Conservation (phyloP, 2,113 vertebrate species). For the Stigmatopora argus region DNA sequence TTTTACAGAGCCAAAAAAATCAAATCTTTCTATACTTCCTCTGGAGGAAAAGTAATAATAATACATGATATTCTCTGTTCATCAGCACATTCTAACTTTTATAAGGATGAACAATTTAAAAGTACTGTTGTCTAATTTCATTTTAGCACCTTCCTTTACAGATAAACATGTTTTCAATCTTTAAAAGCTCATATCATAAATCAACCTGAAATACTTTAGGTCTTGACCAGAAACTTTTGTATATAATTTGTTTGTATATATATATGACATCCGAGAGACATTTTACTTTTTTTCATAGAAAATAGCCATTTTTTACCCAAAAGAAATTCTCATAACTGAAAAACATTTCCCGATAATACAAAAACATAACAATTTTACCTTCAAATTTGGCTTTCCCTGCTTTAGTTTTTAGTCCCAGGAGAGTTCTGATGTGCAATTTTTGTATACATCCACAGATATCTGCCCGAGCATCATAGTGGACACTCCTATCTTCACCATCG, state of each 20-base stretch:
- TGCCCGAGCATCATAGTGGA: conserved; percentile 55
- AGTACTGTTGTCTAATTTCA: neutral
- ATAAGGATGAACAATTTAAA: neutral
- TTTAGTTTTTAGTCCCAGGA: conserved; percentile 2
- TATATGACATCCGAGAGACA: neutral
- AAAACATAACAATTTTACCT: neutral
- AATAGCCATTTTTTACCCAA: neutral
- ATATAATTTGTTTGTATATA: neutral
- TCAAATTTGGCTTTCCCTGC: conserved; percentile 29
- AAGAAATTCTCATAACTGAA: neutral
- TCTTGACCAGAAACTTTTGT: neutral
- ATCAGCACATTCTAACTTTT: neutral
- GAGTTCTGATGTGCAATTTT: conserved; percentile 10
- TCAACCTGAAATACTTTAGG: neutral
- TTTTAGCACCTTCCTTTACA: neutral
- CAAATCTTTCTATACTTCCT: neutral
- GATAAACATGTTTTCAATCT: neutral
- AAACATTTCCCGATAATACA: neutral
- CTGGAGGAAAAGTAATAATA: neutral
- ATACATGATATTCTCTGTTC: neutral
- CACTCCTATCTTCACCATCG: conserved; percentile 59
- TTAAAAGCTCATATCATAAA: neutral
- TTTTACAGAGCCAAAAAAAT: neutral
- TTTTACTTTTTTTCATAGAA: neutral
- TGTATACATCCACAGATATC: conserved; percentile 34